Evolutionary conservation across 1,140 invertebrate species (phyloP), one percentile per base, ranked within the genome.

Genomic region (Thrips palmi): DNA sequence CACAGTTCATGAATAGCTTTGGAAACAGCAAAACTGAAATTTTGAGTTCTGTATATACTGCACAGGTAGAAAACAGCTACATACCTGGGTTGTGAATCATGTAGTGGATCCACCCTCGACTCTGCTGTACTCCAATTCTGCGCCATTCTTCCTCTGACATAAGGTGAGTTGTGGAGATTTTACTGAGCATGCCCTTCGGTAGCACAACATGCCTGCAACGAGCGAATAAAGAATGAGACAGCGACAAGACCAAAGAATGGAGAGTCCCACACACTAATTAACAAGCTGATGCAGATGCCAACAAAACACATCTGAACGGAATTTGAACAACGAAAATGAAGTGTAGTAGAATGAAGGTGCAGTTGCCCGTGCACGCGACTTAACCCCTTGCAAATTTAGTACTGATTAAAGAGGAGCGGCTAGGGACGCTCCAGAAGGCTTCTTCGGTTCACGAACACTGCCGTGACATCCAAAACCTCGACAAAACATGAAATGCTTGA

Each of bases 61-160:
- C n/a, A n/a, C n/a, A 20, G 18, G 33, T 34, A 34, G 23, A 20
- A 34, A 34, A 19, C 17, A 19, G 21, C 25, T 40, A 17, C 7
- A 42, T 30, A 84, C 79, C 86, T 59, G 89, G 88, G 49, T 77
- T 65, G 60, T 94, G 88, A 43, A 74, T 77, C 85, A 94, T 91
- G 47, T 92, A 96, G 61, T 94, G 87, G 5, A 89, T 66, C 89
- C 89, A 94, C 27, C 88, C 88, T 48, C 78, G 76, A 57, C 83
- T 89, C 56, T 93, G 88, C 57, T 91, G 85, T 2, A 96, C 81
- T 8, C 89, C 89, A 47, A 94, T 74, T 42, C 72, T 65, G 56
- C 89, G 69, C 91, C 89, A 94, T 63, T 96, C 88, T 19, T 69
- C 59, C 60, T 96, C 89, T 2, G 77, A 69, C 77, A 96, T 86